phyloP scores from a whole-genome alignment of 2,888 invertebrate species.

The Lithophane socia region DNA sequence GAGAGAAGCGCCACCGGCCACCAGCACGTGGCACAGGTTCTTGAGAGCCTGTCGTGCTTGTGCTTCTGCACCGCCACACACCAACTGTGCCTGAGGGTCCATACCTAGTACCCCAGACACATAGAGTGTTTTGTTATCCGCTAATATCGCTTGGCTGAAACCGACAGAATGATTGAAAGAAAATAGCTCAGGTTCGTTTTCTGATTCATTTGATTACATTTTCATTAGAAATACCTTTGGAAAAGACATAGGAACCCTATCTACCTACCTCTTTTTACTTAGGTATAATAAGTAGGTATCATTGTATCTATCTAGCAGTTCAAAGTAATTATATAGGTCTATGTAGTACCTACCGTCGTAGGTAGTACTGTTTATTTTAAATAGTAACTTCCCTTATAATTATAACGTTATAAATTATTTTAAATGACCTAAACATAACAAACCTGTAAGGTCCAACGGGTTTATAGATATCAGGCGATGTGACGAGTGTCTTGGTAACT shows the following conservation, averaged over 20 bases:
- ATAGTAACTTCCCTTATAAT: too few relatives aligned
- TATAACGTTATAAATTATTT: too few relatives aligned
- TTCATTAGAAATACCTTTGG: too few relatives aligned
- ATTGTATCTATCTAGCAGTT: not conserved
- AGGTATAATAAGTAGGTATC: too few relatives aligned
- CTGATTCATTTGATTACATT: too few relatives aligned
- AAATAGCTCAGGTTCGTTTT: not conserved
- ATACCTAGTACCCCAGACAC: constrained; percentile 96
- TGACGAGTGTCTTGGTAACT: constrained; percentile 90
- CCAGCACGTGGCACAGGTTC: constrained; percentile 94
- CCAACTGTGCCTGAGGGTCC: constrained; percentile 93
- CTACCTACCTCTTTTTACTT: too few relatives aligned
- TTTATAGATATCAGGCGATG: constrained; percentile 92
- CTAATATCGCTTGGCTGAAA: constrained; percentile 95
- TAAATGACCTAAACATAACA: constrained; percentile 40
- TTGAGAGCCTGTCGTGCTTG: constrained; percentile 94
- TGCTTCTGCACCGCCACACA: constrained; percentile 93
- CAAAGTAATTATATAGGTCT: not conserved
- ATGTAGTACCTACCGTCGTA: too few relatives aligned
- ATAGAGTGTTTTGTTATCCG: constrained; percentile 94
- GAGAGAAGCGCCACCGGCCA: constrained; percentile 93
- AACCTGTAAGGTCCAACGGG: constrained; percentile 96
- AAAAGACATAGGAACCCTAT: too few relatives aligned
- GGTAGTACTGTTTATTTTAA: too few relatives aligned
- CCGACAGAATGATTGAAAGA: not conserved